phyloP scores from a whole-genome alignment of 2,113 vertebrate species.

The Ploceus nigricollis region DNA sequence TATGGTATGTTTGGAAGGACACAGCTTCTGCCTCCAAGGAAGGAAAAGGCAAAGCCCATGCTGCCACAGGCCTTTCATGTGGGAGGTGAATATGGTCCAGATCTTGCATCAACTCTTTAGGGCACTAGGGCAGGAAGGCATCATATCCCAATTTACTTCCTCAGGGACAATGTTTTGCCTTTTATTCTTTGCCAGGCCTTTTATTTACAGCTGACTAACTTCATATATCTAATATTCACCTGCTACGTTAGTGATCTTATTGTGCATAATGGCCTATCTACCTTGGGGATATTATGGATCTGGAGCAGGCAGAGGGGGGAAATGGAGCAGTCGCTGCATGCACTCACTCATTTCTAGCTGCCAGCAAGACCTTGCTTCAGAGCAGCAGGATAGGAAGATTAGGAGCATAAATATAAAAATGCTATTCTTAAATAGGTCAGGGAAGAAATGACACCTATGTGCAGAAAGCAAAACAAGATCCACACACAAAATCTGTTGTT shows the following conservation, averaged over 20 bases:
- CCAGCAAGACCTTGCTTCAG: neutral
- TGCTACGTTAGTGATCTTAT: conserved; percentile 47
- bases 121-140: conserved; percentile 7
- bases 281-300: conserved; percentile 1
- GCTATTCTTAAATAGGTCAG: neutral
- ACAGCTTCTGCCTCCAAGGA: neutral
- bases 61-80: neutral
- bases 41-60: neutral
- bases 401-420: neutral
- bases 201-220: conserved; percentile 49
- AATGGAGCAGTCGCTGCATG: neutral
- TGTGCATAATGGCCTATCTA: conserved; percentile 6
- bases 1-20: neutral
- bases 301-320: neutral
- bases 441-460: neutral
- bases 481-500: neutral
- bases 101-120: neutral
- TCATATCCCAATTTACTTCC: neutral
- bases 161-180: conserved; percentile 14
- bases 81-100: neutral
- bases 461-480: neutral
- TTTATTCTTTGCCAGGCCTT: conserved; percentile 47
- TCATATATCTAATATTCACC: conserved; percentile 52
- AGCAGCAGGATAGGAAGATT: neutral
- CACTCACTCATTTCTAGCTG: neutral